Base-by-base conservation (phyloP, 2,797 vertebrate species). In the Sebastolobus alascanus region DNA sequence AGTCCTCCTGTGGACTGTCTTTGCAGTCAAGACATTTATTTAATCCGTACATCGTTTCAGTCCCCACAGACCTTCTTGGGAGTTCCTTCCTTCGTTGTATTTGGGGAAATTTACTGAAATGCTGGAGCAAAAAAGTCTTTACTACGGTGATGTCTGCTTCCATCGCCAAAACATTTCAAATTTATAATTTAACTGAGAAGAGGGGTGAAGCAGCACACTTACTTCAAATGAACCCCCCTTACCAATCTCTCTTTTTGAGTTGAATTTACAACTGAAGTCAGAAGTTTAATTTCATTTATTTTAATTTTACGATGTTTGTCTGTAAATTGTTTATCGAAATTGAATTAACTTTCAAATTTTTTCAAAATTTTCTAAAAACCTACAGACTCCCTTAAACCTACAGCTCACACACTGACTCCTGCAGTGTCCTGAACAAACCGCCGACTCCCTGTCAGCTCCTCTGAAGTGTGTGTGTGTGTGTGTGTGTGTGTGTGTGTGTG, bases 401-500 rank as follows among this genome's bases (percentile, higher is more conserved):
- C 65, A 66, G 64, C 40, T 18, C 14, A 20, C 16, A 33, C 38
- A 22, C 1, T 8, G 43, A 50, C 16, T 67, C 27, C 65, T 43
- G 40, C 40, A 43, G 40, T 43, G 40, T 43, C 40, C 40, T 29
- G 40, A 46, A 12, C 25, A 33, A 52, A 10, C 22, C 52, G 7
- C n/a, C 3, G 1, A 22, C 54, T 67, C 37, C 31, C 64, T 20
- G n/a, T 27, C n/a, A 35, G 16, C 55, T 52, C 31, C 25, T 33
- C 25, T 55, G 25, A 29, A 1, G 33, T 64, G 43, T 46, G 25
- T 27, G 55, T 25, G 75, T 37, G 58, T 54, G 40, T 58, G 50
- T 38, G 63, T 77, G 65, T 43, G 40, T 52, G 75, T 38, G 67
- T 60, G 83, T 43, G 73, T 72, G 77, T 56, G 50, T 80, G 67